Percentiles rank a stretch among this genome's conserved stretches.
Evolutionary conservation across 37 sponge, comb jelly and placozoan genomes (phyloP).

Genomic region (Amphimedon queenslandica): DNA sequence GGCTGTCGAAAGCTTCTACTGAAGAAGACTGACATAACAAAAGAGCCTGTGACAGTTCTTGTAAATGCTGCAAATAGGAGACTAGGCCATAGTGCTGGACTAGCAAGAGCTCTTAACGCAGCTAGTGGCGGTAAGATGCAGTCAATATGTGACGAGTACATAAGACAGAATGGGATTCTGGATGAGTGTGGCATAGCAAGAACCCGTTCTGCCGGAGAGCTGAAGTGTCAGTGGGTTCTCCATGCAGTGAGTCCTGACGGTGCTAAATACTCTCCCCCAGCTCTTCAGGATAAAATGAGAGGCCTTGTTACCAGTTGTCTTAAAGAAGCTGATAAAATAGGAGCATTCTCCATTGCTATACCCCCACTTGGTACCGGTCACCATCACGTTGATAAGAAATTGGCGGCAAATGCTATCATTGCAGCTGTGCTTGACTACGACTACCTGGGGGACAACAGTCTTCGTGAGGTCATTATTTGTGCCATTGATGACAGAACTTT

Average conservation of each 20-base stretch:
- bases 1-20: neutral
- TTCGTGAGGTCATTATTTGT: neutral
- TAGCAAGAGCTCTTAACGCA: neutral
- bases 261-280: neutral
- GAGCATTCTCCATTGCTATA: slow-evolving; percentile 10
- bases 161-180: neutral
- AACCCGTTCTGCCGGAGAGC: slow-evolving; percentile 9
- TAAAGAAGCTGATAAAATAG: neutral
- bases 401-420: slow-evolving; percentile 9
- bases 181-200: neutral
- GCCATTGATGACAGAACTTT: slow-evolving; percentile 1
- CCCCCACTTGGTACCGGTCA: slow-evolving; percentile 8
- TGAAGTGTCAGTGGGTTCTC: slow-evolving; percentile 9
- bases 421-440: neutral
- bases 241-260: slow-evolving; percentile 18
- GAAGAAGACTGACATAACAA: neutral
- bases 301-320: neutral
- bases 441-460: neutral
- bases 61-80: slow-evolving; percentile 8
- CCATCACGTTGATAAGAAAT: neutral
- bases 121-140: slow-evolving; percentile 9
- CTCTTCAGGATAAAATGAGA: neutral
- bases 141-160: neutral
- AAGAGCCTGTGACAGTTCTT: neutral
- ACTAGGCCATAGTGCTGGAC: neutral